phyloP scores from a whole-genome alignment of 2,888 invertebrate species.

The Nematopogon swammerdamellus region DNA sequence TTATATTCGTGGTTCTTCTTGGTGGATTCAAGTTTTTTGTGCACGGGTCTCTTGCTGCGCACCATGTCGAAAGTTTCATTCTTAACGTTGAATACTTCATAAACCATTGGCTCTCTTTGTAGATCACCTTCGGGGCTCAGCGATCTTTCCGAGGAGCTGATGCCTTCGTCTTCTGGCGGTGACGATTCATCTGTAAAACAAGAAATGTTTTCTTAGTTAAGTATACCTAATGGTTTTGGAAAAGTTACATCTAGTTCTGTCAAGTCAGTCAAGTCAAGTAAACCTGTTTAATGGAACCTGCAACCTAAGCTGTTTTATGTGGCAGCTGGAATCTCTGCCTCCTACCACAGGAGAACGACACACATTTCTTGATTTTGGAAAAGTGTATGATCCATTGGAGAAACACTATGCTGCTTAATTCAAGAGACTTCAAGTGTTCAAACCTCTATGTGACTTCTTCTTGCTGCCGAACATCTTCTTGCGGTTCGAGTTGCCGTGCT shows the following conservation, averaged over 20 bases:
- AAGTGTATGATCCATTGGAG: no score
- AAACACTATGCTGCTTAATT: no score
- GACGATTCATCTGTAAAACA: constrained; percentile 60
- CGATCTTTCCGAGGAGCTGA: constrained; percentile 80
- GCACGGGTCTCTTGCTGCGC: constrained; percentile 37
- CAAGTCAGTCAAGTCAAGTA: not conserved
- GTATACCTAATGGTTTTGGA: not conserved
- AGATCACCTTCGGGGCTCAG: constrained; percentile 68
- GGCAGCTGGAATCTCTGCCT: no score
- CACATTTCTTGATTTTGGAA: no score
- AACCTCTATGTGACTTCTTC: constrained; percentile 53
- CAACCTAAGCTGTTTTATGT: not conserved
- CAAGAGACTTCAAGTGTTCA: no score
- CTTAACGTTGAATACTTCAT: constrained; percentile 59
- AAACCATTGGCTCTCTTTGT: constrained; percentile 58
- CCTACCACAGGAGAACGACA: no score
- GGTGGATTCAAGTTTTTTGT: constrained; percentile 34
- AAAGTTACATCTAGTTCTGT: no score
- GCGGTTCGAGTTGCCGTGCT: constrained; percentile 42
- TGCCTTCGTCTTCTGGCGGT: constrained; percentile 84
- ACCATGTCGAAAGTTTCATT: constrained; percentile 53
- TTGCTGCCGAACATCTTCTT: constrained; percentile 49
- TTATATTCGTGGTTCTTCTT: constrained; percentile 27
- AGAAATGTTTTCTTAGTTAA: not conserved
- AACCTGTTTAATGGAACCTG: not conserved